phyloP scores from a whole-genome alignment of 1,140 invertebrate species.

The Lepidurus packardi region DNA sequence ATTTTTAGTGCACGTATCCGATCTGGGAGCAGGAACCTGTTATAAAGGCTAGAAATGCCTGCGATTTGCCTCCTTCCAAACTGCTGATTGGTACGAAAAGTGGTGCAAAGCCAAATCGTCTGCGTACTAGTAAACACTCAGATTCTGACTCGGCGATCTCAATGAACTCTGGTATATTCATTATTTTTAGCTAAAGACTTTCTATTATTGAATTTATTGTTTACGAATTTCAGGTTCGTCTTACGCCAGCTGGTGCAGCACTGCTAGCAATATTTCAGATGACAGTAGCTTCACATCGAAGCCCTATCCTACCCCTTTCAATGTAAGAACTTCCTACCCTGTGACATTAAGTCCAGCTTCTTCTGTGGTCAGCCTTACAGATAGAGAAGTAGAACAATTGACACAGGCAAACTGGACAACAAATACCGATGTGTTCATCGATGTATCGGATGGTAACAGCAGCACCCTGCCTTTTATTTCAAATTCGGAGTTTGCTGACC shows the following conservation, averaged over 20 bases:
- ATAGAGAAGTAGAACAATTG: not conserved
- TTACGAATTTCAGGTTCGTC: not conserved
- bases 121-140: not conserved
- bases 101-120: not conserved
- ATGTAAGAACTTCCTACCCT: not conserved
- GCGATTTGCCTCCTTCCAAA: not conserved
- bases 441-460: not conserved
- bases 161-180: not conserved
- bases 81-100: not conserved
- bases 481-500: not conserved
- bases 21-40: not conserved
- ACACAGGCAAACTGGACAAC: not conserved
- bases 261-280: not conserved
- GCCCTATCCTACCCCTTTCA: not conserved
- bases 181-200: not conserved
- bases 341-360: not conserved
- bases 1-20: not conserved
- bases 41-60: not conserved
- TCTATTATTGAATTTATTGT: not conserved
- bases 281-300: not conserved
- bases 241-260: not conserved
- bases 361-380: not conserved
- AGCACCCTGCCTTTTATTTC: not conserved
- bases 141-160: slow-evolving; percentile 1
- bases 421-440: not conserved